Evolutionary conservation across 2,113 vertebrate species (phyloP).

Genomic region (Halcyon senegalensis): DNA sequence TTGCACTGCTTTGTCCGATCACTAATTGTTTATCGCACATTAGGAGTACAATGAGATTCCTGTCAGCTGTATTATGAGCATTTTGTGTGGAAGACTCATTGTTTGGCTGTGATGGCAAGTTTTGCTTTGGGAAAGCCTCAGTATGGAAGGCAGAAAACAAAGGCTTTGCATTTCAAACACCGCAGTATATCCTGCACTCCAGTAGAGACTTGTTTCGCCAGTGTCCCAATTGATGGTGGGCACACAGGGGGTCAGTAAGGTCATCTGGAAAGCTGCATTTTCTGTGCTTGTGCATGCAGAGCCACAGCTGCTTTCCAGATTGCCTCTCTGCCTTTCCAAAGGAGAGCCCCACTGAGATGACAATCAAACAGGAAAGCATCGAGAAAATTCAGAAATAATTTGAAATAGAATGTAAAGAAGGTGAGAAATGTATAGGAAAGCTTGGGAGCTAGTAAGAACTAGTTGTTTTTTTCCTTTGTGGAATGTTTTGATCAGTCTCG

Average conservation of each 20-base stretch:
- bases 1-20: neutral
- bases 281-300: neutral
- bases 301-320: neutral
- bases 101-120: neutral
- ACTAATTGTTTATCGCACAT: neutral
- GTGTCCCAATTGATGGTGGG: neutral
- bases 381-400: neutral
- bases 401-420: neutral
- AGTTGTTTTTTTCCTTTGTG: neutral
- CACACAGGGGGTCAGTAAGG: neutral
- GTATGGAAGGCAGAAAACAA: neutral
- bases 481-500: neutral
- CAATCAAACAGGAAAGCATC: neutral
- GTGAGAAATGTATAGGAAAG: neutral
- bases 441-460: neutral
- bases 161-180: neutral
- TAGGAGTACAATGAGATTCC: slow-evolving; percentile 20
- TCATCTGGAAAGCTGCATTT: fast-evolving
- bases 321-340: neutral
- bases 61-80: slow-evolving; percentile 30
- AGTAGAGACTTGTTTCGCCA: fast-evolving
- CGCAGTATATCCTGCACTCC: neutral
- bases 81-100: neutral
- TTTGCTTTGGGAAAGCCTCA: neutral
- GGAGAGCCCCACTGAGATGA: neutral